Evolutionary conservation across 2,888 invertebrate species (phyloP), one percentile per base, ranked within the genome.

Genomic region (Plagodis dolabraria): DNA sequence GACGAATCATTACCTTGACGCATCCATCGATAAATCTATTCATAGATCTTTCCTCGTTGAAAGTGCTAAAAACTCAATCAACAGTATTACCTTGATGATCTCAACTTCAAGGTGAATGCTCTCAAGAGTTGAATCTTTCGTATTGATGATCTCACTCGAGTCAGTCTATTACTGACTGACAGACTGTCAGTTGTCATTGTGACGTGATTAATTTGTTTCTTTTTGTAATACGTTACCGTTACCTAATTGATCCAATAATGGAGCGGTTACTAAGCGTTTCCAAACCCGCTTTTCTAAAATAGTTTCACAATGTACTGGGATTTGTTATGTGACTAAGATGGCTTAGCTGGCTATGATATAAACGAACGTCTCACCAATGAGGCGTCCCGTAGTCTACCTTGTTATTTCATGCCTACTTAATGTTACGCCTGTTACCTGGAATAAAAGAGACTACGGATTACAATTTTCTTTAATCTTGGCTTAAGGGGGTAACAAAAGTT

Each of bases 61-160:
- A 42, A 50, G 60, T 46, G 56, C 38, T 57, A 58, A 55, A 62
- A 51, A 54, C 51, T 62, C 51, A 58, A 54, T 57, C 57, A 62
- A 55, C 50, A 47, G 38, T 45, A 49, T 52, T 44, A 57, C 57
- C 53, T 40, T 58, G 68, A 74, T 80, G 80, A 79, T 76, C 74
- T 80, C 74, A 72, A 53, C 56, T 45, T 12, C 53, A 61, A 68
- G 72, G 71, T 72, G 67, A 72, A 72, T 59, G 71, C 56, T 63
- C 72, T 65, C 6, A 38, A 36, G 33, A 47, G 45, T 51, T 48
- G 48, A 50, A 55, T 40, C 56, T 60, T 49, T 49, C 42, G 52
- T 47, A 61, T 56, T 57, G 56, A 46, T 61, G 60, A 61, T 57
- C 48, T 61, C 60, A 61, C 35, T 60, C 40, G 40, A 43, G 50